A percentile compares a stretch with the other conserved stretches of the same genome.
These are phyloP conservation scores for Xestia c-nigrum DNA, from an alignment of 2,888 invertebrate species.

Conservation along the genomic window DNA sequence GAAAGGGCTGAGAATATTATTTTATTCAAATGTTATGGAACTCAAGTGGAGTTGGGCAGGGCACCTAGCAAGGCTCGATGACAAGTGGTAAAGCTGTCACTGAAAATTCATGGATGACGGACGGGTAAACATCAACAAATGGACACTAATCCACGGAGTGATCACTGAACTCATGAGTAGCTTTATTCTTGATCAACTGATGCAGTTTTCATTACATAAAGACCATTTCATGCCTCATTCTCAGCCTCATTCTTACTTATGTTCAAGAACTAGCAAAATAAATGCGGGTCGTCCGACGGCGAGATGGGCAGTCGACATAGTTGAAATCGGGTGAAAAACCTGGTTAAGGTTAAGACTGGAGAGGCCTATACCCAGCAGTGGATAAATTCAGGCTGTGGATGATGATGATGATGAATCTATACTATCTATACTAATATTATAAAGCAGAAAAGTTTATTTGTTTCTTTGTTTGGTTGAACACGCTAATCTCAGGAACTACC, in stretches of 20 bases:
- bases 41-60: background rate
- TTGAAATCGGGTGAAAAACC: background rate
- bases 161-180: no score
- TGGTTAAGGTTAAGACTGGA: background rate
- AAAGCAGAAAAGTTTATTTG: no score
- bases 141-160: no score
- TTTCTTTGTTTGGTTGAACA: no score
- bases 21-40: background rate
- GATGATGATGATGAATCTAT: background rate
- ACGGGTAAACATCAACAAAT: no score
- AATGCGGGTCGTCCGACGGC: background rate
- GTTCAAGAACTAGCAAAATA: background rate
- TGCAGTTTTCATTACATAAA: no score
- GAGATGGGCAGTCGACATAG: no score
- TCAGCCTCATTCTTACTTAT: no score
- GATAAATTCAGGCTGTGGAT: background rate
- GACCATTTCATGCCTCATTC: no score
- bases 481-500: no score
- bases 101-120: background rate
- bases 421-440: no score
- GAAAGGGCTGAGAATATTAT: slow-evolving; percentile 6
- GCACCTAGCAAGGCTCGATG: background rate
- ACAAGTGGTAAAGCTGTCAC: background rate
- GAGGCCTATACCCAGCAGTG: background rate
- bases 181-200: no score